Conservation (phyloP, 64 coral and sea anemone genomes). For the Orbicella faveolata region DNA sequence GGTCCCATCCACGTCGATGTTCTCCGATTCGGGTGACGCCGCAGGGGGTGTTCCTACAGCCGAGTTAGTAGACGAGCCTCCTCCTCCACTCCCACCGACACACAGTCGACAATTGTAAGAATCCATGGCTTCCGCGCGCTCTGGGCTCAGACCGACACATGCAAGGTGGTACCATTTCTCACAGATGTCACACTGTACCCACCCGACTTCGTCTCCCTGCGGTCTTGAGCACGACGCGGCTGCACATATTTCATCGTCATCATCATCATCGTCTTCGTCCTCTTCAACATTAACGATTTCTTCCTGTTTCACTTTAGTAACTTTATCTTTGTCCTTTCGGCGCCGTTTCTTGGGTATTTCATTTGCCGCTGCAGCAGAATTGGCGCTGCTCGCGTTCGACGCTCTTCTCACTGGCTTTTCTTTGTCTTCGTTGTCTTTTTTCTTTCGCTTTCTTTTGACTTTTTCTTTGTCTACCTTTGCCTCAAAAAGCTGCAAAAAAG, state of each 20-base stretch:
- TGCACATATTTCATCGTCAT: slow-evolving; percentile 85
- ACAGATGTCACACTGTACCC: slow-evolving; percentile 96
- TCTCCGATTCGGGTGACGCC: slow-evolving; percentile 80
- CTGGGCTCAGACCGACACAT: slow-evolving; percentile 75
- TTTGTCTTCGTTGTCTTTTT: slow-evolving; percentile 71
- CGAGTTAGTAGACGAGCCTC: slow-evolving; percentile 24
- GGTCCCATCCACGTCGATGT: slow-evolving; percentile 87
- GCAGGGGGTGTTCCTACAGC: slow-evolving; percentile 15
- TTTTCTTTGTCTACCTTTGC: slow-evolving; percentile 58
- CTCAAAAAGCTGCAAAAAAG: slow-evolving; percentile 56
- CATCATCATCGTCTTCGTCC: slow-evolving; percentile 76
- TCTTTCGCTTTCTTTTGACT: slow-evolving; percentile 84
- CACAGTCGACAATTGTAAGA: slow-evolving; percentile 79
- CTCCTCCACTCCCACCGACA: not conserved
- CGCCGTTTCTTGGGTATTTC: slow-evolving; percentile 61
- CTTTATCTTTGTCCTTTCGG: slow-evolving; percentile 45
- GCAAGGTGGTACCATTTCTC: slow-evolving; percentile 90
- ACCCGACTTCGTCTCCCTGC: slow-evolving; percentile 88
- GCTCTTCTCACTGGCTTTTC: slow-evolving; percentile 29
- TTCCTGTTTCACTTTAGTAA: slow-evolving; percentile 51
- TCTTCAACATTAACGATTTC: slow-evolving; percentile 77
- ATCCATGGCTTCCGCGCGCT: slow-evolving; percentile 85
- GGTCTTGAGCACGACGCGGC: slow-evolving; percentile 74
- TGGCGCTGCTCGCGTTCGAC: slow-evolving; percentile 5
- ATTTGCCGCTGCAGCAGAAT: not conserved